Evolutionary conservation across 2,113 vertebrate genomes (phyloP).

Genomic region (Hippocampus barbouri): DNA sequence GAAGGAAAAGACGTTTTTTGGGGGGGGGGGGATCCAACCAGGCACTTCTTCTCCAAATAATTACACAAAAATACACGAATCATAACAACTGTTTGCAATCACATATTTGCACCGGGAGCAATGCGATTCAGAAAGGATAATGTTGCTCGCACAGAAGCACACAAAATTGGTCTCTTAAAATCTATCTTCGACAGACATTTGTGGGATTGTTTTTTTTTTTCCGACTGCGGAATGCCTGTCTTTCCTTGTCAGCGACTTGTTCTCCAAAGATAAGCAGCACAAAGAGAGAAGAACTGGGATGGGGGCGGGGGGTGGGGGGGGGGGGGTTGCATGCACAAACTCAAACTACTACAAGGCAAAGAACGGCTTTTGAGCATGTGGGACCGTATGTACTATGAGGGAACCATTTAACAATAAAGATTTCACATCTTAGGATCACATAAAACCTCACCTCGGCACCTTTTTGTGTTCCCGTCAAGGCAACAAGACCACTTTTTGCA

Average conservation of each 20-base stretch:
- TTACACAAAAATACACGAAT: constrained; percentile 35
- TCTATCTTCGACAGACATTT: constrained; percentile 34
- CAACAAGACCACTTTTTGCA: background rate
- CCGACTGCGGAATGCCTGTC: constrained; percentile 27
- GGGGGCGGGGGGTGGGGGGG: background rate
- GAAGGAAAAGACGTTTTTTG: constrained; percentile 24
- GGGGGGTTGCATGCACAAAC: background rate
- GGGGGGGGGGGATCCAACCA: constrained; percentile 5
- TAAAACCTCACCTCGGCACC: constrained; percentile 10
- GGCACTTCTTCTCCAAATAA: constrained; percentile 37
- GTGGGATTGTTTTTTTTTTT: constrained; percentile 18
- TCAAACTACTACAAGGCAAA: background rate
- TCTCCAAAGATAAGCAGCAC: constrained; percentile 39
- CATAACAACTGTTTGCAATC: constrained; percentile 13
- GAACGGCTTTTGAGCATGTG: constrained; percentile 5
- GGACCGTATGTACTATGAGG: background rate
- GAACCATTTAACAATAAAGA: constrained; percentile 4
- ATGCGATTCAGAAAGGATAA: constrained; percentile 23
- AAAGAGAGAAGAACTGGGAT: constrained; percentile 12
- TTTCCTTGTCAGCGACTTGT: constrained; percentile 50
- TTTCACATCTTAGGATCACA: constrained; percentile 16
- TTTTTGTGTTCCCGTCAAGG: constrained; percentile 2
- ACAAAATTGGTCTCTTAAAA: constrained; percentile 12
- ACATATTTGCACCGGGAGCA: constrained; percentile 16
- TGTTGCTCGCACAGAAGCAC: constrained; percentile 16